A percentile compares a stretch with the other conserved stretches of the same genome.
Conservation (phyloP, 2,797 vertebrate genomes). For the Acropternis orthonyx region DNA sequence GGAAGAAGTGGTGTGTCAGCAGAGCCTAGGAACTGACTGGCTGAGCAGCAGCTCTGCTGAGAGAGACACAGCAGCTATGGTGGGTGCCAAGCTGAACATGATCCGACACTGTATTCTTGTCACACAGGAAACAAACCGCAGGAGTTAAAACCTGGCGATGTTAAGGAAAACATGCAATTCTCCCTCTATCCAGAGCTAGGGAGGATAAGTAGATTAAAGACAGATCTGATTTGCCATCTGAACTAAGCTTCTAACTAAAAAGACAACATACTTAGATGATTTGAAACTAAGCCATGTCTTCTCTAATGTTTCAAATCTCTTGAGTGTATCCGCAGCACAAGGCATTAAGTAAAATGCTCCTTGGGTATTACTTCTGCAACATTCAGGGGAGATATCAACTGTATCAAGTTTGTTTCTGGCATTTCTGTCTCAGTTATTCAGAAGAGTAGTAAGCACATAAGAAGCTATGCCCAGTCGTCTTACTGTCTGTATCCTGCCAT, state of each 20-base stretch:
- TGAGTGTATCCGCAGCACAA: not conserved
- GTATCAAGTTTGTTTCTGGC: not conserved
- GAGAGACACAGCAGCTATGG: rapidly evolving
- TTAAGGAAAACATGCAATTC: not conserved
- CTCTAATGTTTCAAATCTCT: not conserved
- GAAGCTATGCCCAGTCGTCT: not conserved
- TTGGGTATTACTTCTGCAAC: not conserved
- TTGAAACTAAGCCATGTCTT: not conserved
- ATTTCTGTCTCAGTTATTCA: not conserved
- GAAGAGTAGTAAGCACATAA: not conserved
- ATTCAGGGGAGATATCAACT: not conserved
- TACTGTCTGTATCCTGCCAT: not conserved
- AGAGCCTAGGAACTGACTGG: not conserved
- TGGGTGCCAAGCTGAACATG: not conserved
- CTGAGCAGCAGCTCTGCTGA: not conserved
- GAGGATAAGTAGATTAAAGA: not conserved
- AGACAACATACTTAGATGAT: not conserved
- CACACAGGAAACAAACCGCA: not conserved
- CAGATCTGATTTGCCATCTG: not conserved
- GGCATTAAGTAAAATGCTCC: not conserved
- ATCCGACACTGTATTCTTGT: not conserved
- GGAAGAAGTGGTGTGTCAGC: not conserved
- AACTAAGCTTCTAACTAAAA: not conserved
- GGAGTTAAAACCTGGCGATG: not conserved
- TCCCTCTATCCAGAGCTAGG: not conserved